Percentiles rank a stretch among this genome's conserved stretches.
Conservation (phyloP, 2,113 vertebrate genomes). For the Cyprinodon variegatus region DNA sequence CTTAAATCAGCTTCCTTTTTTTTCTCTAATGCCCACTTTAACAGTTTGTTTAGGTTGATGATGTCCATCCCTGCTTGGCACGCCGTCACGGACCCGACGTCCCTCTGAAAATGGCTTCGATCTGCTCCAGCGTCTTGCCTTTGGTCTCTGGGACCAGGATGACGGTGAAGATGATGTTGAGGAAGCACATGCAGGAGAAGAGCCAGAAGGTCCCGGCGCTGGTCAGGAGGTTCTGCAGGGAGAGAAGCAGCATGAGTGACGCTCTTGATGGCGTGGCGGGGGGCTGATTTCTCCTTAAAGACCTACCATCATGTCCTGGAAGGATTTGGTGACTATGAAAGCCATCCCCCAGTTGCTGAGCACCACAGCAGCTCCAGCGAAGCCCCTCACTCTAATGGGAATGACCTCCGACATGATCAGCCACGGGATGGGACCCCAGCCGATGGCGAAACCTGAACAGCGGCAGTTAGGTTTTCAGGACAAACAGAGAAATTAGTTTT, state of each 20-base stretch:
- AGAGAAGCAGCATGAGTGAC: background rate
- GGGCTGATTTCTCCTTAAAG: background rate
- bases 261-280: too few relatives aligned
- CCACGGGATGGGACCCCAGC: constrained; percentile 90
- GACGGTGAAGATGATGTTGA: constrained; percentile 85
- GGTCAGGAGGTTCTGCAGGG: constrained; percentile 79
- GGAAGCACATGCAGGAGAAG: constrained; percentile 82
- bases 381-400: constrained; percentile 81
- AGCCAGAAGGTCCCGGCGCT: constrained; percentile 91
- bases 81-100: constrained; percentile 45
- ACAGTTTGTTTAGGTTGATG: background rate
- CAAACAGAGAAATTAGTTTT: background rate
- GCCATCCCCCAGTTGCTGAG: constrained; percentile 89
- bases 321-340: constrained; percentile 87
- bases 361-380: constrained; percentile 83
- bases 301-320: constrained; percentile 86
- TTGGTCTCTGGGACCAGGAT: constrained; percentile 89
- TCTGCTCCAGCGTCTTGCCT: constrained; percentile 91
- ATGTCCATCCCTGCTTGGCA: background rate
- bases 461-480: background rate
- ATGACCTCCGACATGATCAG: constrained; percentile 91
- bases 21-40: background rate
- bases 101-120: constrained; percentile 85
- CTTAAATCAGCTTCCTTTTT: background rate
- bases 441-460: constrained; percentile 86